These are phyloP conservation scores for Ia io DNA, from an alignment of 2,113 vertebrate species.

Conservation along the genomic window DNA sequence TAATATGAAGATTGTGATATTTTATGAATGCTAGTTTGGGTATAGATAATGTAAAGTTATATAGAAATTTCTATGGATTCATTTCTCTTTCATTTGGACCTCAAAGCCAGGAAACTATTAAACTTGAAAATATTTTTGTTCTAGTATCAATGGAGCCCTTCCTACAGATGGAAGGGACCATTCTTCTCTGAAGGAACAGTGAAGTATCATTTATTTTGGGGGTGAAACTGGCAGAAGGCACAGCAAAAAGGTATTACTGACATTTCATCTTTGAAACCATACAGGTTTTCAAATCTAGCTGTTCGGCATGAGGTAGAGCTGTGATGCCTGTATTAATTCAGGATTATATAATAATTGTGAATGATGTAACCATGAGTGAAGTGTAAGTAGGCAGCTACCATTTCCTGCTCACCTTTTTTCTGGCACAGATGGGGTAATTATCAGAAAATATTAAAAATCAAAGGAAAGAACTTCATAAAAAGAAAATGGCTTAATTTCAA, in stretches of 20 bases:
- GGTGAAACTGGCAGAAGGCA: neutral
- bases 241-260: neutral
- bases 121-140: conserved; percentile 35
- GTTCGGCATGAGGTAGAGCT: neutral
- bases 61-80: neutral
- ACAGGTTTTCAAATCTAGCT: neutral
- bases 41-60: neutral
- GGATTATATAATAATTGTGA: neutral
- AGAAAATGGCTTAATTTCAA: conserved; percentile 58
- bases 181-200: neutral
- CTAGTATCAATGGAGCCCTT: neutral
- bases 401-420: conserved; percentile 39
- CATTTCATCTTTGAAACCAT: neutral
- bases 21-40: neutral
- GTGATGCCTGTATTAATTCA: neutral
- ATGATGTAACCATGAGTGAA: neutral
- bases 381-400: neutral
- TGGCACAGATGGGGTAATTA: conserved; percentile 45
- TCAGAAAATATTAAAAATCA: conserved; percentile 64
- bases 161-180: neutral
- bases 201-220: neutral
- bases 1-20: neutral
- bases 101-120: neutral
- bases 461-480: conserved; percentile 45
- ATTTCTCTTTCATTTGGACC: conserved; percentile 14